Evolutionary conservation across 2,888 invertebrate genomes (phyloP).

Genomic region (Eristalinus aeneus): DNA sequence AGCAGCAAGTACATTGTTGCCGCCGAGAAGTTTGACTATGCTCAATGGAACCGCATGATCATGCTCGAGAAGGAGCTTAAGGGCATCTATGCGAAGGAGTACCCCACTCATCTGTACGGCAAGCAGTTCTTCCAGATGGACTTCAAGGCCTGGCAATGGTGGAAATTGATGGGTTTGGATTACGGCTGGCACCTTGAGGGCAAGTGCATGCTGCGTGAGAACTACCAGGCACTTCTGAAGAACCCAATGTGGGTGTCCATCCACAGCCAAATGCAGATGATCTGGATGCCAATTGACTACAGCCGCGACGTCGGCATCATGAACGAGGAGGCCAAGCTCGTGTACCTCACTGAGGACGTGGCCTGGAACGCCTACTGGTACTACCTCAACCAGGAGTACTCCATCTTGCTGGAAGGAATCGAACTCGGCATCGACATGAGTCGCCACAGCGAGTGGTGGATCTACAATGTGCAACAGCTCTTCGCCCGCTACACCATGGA

Average conservation of each 20-base stretch:
- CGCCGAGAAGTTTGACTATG: constrained; percentile 83
- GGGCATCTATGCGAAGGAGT: constrained; percentile 79
- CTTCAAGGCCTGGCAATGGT: constrained; percentile 78
- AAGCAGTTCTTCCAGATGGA: constrained; percentile 73
- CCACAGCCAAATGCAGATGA: constrained; percentile 76
- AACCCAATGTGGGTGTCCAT: constrained; percentile 74
- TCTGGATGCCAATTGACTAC: constrained; percentile 82
- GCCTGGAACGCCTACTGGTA: constrained; percentile 84
- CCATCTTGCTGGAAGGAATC: constrained; percentile 84
- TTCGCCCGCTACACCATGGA: constrained; percentile 87
- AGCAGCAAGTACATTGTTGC: constrained; percentile 85
- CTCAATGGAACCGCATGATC: constrained; percentile 80
- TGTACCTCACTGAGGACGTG: constrained; percentile 87
- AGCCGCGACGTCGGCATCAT: constrained; percentile 82
- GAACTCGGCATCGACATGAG: constrained; percentile 80
- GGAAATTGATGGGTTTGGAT: constrained; percentile 77
- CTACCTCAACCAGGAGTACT: constrained; percentile 84
- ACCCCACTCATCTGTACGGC: neutral
- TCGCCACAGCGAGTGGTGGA: constrained; percentile 85
- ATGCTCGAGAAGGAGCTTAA: constrained; percentile 78
- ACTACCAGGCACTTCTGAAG: constrained; percentile 73
- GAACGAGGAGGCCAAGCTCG: constrained; percentile 83
- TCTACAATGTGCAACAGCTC: constrained; percentile 85
- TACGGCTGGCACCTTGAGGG: constrained; percentile 75
- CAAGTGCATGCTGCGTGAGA: constrained; percentile 75